Evolutionary conservation across 2,797 vertebrate species (phyloP).

Genomic region (Acridotheres tristis): DNA sequence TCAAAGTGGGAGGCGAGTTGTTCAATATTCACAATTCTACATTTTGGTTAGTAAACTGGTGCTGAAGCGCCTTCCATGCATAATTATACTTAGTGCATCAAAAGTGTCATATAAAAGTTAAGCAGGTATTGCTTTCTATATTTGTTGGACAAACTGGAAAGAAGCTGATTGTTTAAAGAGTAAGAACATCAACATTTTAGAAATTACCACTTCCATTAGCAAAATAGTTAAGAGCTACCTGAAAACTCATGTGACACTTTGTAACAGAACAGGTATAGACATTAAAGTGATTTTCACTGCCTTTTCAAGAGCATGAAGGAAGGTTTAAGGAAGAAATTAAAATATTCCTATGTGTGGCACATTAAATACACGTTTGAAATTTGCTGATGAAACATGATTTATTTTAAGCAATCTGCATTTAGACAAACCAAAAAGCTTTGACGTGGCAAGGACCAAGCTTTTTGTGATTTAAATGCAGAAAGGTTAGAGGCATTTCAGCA

Average conservation of each 20-base stretch:
- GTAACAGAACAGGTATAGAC: constrained; percentile 52
- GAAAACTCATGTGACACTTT: constrained; percentile 78
- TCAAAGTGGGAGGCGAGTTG: neutral
- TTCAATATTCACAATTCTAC: neutral
- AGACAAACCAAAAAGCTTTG: constrained; percentile 40
- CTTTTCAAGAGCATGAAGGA: constrained; percentile 69
- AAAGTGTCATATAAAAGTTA: constrained; percentile 78
- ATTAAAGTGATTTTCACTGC: constrained; percentile 66
- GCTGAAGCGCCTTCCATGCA: constrained; percentile 81
- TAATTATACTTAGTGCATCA: constrained; percentile 80
- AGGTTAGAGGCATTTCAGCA: constrained; percentile 22
- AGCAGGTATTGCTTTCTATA: constrained; percentile 67
- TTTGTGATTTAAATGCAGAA: constrained; percentile 42
- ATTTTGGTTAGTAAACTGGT: constrained; percentile 77
- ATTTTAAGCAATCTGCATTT: constrained; percentile 1
- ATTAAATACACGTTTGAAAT: neutral
- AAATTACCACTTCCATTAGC: constrained; percentile 32
- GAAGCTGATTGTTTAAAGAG: constrained; percentile 51
- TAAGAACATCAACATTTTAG: constrained; percentile 53
- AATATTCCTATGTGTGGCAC: neutral
- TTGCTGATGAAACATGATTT: neutral
- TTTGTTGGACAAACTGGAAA: constrained; percentile 62
- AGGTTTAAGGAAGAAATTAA: neutral
- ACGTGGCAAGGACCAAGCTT: constrained; percentile 15
- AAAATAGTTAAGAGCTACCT: constrained; percentile 62